Evolutionary conservation across 2,113 vertebrate species (phyloP), one percentile per base, ranked within the genome.

Genomic region (Pteruthius melanotis): DNA sequence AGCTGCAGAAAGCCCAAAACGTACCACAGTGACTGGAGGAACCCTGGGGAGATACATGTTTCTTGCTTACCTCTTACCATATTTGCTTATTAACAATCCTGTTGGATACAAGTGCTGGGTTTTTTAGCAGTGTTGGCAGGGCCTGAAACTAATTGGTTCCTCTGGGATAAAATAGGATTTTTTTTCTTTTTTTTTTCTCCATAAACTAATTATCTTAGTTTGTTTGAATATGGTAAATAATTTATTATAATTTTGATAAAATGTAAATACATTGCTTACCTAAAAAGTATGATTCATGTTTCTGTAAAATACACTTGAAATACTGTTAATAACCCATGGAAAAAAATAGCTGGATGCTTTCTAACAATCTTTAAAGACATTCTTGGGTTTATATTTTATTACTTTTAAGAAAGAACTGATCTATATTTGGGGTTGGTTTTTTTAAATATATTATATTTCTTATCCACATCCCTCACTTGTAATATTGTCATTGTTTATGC

Each of bases 131-230:
- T 42, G 39, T 26, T 82, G 52, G 39, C 64, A 76, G 45, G 28
- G 27, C 64, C 52, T 81, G 69, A 44, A 87, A 93, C 30, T 97
- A 96, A 97, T 97, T 97, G 71, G 75, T 77, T 89, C 80, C 96
- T 84, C 42, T 92, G 96, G 94, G 95, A 82, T 83, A 77, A 90
- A 85, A 83, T 22, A 85, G 28, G 54, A 57, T 16, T 8, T 39
- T n/a, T 19, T 33, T 28, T 13, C 10, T 5, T 24, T 30, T 22
- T 74, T 45, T 45, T 24, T 5, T 2, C 37, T 84, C 23, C 13
- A 6, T 76, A 79, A 93, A 77, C 45, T 74, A 69, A 84, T 93
- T 66, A 50, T 33, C 21, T 45, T 87, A 6, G 27, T 63, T 85
- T 89, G 39, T 94, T 91, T 81, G 13, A 91, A 49, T 63, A 30